Conservation (phyloP, 2,113 vertebrate species). For the Bos javanicus region DNA sequence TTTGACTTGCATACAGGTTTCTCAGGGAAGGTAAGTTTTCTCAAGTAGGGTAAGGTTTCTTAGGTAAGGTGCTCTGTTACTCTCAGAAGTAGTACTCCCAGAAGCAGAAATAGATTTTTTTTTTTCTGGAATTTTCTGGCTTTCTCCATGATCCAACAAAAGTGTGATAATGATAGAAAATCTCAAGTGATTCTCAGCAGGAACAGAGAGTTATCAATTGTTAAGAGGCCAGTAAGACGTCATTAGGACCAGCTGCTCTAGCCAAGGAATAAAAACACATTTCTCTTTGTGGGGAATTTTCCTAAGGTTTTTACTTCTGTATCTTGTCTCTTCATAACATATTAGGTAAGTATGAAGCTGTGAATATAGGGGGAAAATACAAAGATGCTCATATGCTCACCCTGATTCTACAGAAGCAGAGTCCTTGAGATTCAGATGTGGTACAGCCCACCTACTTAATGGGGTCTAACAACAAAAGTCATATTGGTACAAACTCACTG, state of each 20-base stretch:
- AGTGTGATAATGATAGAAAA: neutral
- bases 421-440: neutral
- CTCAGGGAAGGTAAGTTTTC: neutral
- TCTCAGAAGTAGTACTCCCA: neutral
- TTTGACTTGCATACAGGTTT: neutral
- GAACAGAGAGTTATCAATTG: neutral
- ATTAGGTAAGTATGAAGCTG: neutral
- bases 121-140: neutral
- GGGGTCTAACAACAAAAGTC: neutral
- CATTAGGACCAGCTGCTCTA: neutral
- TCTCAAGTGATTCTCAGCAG: neutral
- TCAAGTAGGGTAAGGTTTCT: neutral
- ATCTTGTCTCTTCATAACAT: neutral
- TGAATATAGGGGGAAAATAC: neutral
- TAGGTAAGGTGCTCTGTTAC: neutral
- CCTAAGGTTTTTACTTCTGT: neutral
- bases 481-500: neutral
- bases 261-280: neutral
- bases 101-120: neutral
- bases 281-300: neutral
- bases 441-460: neutral
- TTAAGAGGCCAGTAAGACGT: neutral
- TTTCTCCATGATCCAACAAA: neutral
- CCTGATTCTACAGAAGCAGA: neutral
- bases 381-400: neutral